phyloP scores from a whole-genome alignment of 2,113 vertebrate genomes.

The Zingel zingel region DNA sequence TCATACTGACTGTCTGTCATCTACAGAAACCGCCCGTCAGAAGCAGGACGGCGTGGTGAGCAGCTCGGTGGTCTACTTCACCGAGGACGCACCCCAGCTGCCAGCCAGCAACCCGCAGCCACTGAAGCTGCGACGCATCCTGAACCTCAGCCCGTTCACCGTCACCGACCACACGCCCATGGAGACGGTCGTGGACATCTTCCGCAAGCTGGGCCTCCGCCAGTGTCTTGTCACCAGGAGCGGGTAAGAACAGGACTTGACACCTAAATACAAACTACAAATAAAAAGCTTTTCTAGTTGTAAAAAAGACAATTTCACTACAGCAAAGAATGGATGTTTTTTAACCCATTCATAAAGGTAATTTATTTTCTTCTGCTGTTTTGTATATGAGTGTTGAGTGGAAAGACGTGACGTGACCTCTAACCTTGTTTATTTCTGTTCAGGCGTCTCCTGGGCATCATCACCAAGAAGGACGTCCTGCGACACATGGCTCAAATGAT shows the following conservation, averaged over 20 bases:
- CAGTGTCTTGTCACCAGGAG: slow-evolving; percentile 98
- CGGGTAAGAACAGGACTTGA: slow-evolving; percentile 83
- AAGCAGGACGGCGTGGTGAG: slow-evolving; percentile 98
- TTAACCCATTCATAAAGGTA: too few relatives aligned
- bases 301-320: too few relatives aligned
- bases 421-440: not conserved
- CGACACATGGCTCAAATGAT: slow-evolving; percentile 99
- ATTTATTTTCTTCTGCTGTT: too few relatives aligned
- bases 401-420: not conserved
- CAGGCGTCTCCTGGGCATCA: slow-evolving; percentile 86
- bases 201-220: slow-evolving; percentile 95
- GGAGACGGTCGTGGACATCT: slow-evolving; percentile 99
- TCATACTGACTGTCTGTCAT: not conserved
- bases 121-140: slow-evolving; percentile 93
- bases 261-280: too few relatives aligned
- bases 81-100: slow-evolving; percentile 92
- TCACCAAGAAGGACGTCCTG: slow-evolving; percentile 98
- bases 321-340: too few relatives aligned
- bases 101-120: slow-evolving; percentile 93
- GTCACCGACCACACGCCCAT: slow-evolving; percentile 99
- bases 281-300: too few relatives aligned
- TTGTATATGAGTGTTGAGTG: too few relatives aligned
- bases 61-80: slow-evolving; percentile 97
- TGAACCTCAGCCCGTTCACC: slow-evolving; percentile 99
- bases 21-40: slow-evolving; percentile 93